Evolutionary conservation across 2,113 vertebrate species (phyloP).

Genomic region (Sphaerodactylus townsendi): DNA sequence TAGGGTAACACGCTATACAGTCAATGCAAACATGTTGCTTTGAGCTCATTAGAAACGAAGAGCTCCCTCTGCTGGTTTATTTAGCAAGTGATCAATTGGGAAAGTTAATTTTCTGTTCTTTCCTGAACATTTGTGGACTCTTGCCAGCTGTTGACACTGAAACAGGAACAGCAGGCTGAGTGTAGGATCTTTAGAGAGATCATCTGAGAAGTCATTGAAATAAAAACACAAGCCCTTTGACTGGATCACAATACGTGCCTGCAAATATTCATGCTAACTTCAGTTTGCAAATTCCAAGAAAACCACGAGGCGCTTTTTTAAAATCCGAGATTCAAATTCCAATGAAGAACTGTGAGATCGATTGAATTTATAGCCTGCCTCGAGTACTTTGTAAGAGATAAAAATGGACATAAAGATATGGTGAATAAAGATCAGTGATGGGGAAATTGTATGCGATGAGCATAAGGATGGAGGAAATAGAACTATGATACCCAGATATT

Average conservation of each 20-base stretch:
- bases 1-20: background rate
- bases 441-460: slow-evolving; percentile 28
- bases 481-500: too few relatives aligned
- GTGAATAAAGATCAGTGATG: slow-evolving; percentile 28
- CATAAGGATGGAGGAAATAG: too few relatives aligned
- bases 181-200: background rate
- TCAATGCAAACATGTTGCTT: background rate
- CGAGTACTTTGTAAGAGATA: too few relatives aligned
- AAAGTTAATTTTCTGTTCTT: background rate
- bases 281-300: background rate
- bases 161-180: background rate
- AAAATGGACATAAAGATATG: too few relatives aligned
- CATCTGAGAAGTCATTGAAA: background rate
- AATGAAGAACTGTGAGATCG: slow-evolving; percentile 32
- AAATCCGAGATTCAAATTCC: background rate
- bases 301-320: background rate
- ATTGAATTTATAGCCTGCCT: slow-evolving; percentile 40
- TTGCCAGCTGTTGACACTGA: background rate
- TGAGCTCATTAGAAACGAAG: background rate
- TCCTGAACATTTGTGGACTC: background rate
- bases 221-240: background rate
- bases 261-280: background rate
- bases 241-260: slow-evolving; percentile 8
- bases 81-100: accelerated
- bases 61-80: background rate